A percentile compares a stretch with the other conserved stretches of the same genome.
These are phyloP conservation scores for Diprion similis DNA, from an alignment of 1,140 invertebrate species.

Conservation along the genomic window DNA sequence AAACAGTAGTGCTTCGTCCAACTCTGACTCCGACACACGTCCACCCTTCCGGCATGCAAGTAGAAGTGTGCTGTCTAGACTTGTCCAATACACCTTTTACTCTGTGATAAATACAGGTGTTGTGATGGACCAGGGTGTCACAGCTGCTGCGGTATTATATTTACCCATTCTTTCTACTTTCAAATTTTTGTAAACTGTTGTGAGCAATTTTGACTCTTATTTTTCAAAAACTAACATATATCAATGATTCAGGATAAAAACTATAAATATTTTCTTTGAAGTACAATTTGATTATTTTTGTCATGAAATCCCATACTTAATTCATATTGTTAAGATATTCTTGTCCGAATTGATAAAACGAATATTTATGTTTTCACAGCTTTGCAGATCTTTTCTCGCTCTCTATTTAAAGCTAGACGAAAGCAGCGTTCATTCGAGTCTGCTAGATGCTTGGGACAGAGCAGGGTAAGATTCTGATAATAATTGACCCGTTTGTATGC, in stretches of 20 bases:
- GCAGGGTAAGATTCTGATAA: conserved; percentile 33
- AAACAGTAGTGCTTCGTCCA: not conserved
- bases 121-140: conserved; percentile 29
- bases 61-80: not conserved
- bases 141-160: conserved; percentile 25
- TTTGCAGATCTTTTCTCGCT: conserved; percentile 23
- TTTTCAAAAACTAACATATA: not conserved
- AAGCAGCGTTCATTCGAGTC: conserved; percentile 25
- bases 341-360: not conserved
- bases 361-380: not conserved
- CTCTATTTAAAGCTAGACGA: conserved; percentile 31
- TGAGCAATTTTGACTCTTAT: conserved; percentile 1
- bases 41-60: not conserved
- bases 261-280: not conserved
- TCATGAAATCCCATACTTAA: no score
- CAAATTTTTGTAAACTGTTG: not conserved
- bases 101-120: conserved; percentile 40
- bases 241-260: not conserved
- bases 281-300: not conserved
- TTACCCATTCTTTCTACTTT: not conserved
- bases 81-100: conserved; percentile 34
- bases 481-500: not conserved
- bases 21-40: not conserved
- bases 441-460: conserved; percentile 33
- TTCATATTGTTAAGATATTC: no score